phyloP scores from a whole-genome alignment of 2,113 vertebrate genomes.

The Serilophus lunatus region DNA sequence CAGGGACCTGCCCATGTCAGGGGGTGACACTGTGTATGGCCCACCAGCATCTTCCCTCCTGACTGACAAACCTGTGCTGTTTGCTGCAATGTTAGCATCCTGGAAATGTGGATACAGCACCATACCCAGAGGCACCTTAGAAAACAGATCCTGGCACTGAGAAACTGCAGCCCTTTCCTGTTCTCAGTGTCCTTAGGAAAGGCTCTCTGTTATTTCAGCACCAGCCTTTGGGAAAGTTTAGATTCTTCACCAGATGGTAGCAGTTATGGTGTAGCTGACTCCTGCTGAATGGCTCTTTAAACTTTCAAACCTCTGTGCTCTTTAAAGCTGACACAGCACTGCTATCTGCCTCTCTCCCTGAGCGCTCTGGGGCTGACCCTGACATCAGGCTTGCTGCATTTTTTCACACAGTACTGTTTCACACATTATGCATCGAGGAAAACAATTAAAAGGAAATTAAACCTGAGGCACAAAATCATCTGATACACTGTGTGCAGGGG shows the following conservation, averaged over 20 bases:
- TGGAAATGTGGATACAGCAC: background rate
- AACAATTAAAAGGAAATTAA: slow-evolving; percentile 38
- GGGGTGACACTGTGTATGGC: background rate
- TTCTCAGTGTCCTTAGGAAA: background rate
- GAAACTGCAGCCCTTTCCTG: background rate
- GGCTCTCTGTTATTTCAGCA: background rate
- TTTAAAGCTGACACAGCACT: background rate
- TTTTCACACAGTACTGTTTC: background rate
- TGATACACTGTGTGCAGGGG: background rate
- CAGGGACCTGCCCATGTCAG: background rate
- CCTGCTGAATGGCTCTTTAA: background rate
- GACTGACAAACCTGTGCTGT: background rate
- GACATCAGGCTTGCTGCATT: background rate
- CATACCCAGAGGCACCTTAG: background rate
- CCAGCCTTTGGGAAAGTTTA: background rate
- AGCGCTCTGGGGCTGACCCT: background rate
- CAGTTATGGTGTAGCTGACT: background rate
- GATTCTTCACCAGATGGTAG: background rate
- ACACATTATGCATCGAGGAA: background rate
- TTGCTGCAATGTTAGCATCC: background rate
- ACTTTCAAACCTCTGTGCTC: background rate
- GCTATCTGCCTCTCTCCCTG: background rate
- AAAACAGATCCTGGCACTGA: background rate
- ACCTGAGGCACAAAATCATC: background rate
- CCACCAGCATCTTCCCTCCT: background rate